Evolutionary conservation across 2,888 invertebrate genomes (phyloP).

Genomic region (Trachelus troglodyta): DNA sequence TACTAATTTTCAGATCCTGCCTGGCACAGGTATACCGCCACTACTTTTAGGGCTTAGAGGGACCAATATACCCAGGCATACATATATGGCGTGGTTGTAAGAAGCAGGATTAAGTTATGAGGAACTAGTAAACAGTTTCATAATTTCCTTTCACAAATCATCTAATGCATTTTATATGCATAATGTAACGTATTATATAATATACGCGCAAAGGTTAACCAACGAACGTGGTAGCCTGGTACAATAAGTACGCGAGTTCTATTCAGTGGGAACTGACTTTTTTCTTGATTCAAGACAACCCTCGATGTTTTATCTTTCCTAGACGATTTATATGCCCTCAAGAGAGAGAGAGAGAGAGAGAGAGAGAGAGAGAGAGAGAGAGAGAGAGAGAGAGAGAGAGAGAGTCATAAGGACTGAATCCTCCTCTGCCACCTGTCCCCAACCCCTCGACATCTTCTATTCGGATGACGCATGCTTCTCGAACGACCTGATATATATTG

Average conservation of each 20-base stretch:
- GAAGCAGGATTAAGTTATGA: not conserved
- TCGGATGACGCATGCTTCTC: not conserved
- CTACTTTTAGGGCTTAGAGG: not conserved
- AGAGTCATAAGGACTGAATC: not conserved
- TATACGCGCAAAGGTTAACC: not conserved
- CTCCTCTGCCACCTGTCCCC: not conserved
- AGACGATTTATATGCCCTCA: conserved; percentile 36
- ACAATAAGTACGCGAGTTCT: conserved; percentile 21
- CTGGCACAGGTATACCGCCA: not conserved
- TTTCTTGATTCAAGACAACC: conserved; percentile 11
- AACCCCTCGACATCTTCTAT: not conserved
- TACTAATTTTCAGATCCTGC: not conserved
- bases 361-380: not conserved
- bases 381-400: not conserved
- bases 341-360: not conserved
- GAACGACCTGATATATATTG: not conserved
- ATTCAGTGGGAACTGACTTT: not conserved
- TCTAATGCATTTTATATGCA: conserved; percentile 8
- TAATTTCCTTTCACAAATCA: conserved; percentile 37
- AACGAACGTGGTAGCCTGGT: conserved; percentile 27
- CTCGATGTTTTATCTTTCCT: conserved; percentile 31
- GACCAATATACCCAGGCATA: not conserved
- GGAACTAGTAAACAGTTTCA: not conserved
- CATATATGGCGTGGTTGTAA: not conserved
- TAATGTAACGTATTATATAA: not conserved